A percentile compares a stretch with the other conserved stretches of the same genome.
These are phyloP conservation scores for Lethenteron camtschaticum DNA, from an alignment of 2,113 vertebrate species.

Conservation along the genomic window DNA sequence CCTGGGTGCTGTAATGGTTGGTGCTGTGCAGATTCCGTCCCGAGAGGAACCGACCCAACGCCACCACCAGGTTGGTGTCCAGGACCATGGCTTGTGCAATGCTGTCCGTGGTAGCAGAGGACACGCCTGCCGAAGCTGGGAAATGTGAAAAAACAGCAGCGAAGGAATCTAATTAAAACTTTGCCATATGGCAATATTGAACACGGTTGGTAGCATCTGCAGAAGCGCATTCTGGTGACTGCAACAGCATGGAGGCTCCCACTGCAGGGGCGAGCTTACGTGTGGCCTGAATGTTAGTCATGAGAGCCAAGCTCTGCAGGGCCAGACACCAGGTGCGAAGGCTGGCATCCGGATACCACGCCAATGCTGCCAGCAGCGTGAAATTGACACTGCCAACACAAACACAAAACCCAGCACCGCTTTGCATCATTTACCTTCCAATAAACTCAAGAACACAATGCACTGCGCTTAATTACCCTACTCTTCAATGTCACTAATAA, in stretches of 20 bases:
- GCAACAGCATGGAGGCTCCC: too few relatives aligned
- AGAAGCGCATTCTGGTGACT: too few relatives aligned
- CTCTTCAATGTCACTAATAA: too few relatives aligned
- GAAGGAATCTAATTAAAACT: too few relatives aligned
- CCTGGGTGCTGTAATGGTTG: slow-evolving; percentile 87
- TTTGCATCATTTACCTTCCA: too few relatives aligned
- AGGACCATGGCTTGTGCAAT: slow-evolving; percentile 88
- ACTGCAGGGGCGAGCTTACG: slow-evolving; percentile 32
- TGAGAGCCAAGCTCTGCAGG: slow-evolving; percentile 84
- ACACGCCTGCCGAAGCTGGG: slow-evolving; percentile 25
- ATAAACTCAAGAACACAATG: too few relatives aligned
- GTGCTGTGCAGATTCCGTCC: slow-evolving; percentile 77
- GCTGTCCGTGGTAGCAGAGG: slow-evolving; percentile 34
- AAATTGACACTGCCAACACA: slow-evolving; percentile 50
- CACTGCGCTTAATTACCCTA: too few relatives aligned
- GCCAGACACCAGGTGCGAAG: slow-evolving; percentile 91
- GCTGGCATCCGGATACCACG: slow-evolving; percentile 89
- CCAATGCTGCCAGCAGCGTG: slow-evolving; percentile 77
- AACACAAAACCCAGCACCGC: too few relatives aligned
- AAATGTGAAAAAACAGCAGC: not conserved
- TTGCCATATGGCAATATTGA: too few relatives aligned
- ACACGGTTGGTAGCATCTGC: too few relatives aligned
- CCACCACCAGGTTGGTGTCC: slow-evolving; percentile 72
- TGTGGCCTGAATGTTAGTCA: slow-evolving; percentile 85
- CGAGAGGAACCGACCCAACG: slow-evolving; percentile 87